Conservation (phyloP, 1,140 invertebrate genomes). For the Drosophila eugracilis region DNA sequence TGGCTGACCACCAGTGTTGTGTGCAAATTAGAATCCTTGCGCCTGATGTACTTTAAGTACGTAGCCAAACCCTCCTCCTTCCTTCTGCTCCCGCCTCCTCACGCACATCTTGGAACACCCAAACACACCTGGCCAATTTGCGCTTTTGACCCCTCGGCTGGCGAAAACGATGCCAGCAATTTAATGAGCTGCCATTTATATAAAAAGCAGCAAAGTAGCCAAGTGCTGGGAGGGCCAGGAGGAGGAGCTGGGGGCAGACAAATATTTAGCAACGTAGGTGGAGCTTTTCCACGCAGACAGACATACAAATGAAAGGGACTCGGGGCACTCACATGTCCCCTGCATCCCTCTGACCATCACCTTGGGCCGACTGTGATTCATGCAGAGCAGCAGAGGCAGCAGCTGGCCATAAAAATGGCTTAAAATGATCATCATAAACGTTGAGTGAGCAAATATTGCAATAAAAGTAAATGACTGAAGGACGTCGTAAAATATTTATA, state of each 20-base stretch:
- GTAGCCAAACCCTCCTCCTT: not conserved
- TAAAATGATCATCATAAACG: slow-evolving; percentile 85
- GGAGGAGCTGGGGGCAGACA: slow-evolving; percentile 67
- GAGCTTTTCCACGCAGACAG: slow-evolving; percentile 25
- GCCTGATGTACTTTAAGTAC: slow-evolving; percentile 42
- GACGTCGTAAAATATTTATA: slow-evolving; percentile 85
- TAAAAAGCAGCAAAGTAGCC: slow-evolving; percentile 57
- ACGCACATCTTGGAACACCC: slow-evolving; percentile 4
- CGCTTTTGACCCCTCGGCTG: slow-evolving; percentile 34
- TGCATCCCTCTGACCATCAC: not conserved
- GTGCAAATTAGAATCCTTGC: slow-evolving; percentile 71
- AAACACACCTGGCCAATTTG: slow-evolving; percentile 45
- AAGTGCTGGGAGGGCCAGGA: slow-evolving; percentile 16
- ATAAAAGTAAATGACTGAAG: slow-evolving; percentile 85
- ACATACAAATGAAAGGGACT: slow-evolving; percentile 38
- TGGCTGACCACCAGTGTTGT: slow-evolving; percentile 37
- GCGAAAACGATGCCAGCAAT: slow-evolving; percentile 72
- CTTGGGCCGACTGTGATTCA: slow-evolving; percentile 61
- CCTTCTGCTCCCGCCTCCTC: not conserved
- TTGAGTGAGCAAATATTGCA: slow-evolving; percentile 85
- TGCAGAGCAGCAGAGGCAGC: slow-evolving; percentile 66
- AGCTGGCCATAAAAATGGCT: slow-evolving; percentile 84
- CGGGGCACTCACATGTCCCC: slow-evolving; percentile 50
- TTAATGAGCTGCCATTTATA: slow-evolving; percentile 83
- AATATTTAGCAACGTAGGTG: slow-evolving; percentile 74